A percentile compares a stretch with the other conserved stretches of the same genome.
Evolutionary conservation across 2,797 vertebrate species (phyloP).

Genomic region (Poecilia picta): DNA sequence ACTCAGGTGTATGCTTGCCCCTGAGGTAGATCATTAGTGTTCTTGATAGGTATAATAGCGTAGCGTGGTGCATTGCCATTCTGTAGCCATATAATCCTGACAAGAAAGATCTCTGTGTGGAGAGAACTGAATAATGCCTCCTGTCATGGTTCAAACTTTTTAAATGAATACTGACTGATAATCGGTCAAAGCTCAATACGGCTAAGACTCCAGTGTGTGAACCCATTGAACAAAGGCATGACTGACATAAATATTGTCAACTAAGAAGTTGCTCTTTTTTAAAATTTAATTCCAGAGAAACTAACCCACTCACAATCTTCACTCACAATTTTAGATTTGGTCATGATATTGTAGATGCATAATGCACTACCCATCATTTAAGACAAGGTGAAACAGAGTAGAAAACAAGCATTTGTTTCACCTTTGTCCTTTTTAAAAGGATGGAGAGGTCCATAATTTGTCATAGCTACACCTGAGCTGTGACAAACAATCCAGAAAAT

Average conservation of each 20-base stretch:
- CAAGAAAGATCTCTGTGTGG: slow-evolving; percentile 52
- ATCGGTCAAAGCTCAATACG: slow-evolving; percentile 64
- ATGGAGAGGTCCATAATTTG: neutral
- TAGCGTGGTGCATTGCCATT: slow-evolving; percentile 52
- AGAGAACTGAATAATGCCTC: slow-evolving; percentile 66
- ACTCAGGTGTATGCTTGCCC: slow-evolving; percentile 55
- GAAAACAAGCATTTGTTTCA: neutral
- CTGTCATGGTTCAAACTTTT: slow-evolving; percentile 64
- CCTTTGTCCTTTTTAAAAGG: neutral
- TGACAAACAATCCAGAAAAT: neutral
- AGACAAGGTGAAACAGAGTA: neutral
- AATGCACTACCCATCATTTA: neutral
- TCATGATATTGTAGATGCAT: neutral
- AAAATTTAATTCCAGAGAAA: neutral
- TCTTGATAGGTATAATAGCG: slow-evolving; percentile 72
- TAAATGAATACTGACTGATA: slow-evolving; percentile 65
- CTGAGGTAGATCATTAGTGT: slow-evolving; percentile 68
- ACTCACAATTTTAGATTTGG: neutral
- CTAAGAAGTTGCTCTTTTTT: slow-evolving; percentile 3
- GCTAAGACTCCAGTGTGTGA: slow-evolving; percentile 36
- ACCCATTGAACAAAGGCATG: slow-evolving; percentile 33
- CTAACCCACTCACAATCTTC: neutral
- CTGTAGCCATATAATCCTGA: slow-evolving; percentile 43
- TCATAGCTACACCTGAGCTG: neutral
- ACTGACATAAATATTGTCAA: slow-evolving; percentile 36